Evolutionary conservation across 2,888 invertebrate species (phyloP).

Genomic region (Scaptomyza polygonia): DNA sequence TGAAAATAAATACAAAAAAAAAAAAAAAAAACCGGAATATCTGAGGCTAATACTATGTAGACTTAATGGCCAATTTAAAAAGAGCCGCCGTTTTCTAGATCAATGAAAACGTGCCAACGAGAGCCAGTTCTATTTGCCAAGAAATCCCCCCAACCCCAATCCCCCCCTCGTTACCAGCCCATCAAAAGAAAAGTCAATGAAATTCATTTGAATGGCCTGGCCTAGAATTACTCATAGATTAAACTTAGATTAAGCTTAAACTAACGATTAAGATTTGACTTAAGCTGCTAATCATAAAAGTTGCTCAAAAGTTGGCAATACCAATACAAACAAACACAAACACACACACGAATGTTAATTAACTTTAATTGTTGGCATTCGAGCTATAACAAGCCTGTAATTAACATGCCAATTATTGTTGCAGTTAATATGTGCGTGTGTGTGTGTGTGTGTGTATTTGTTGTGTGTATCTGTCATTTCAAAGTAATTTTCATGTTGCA

Average conservation of each 20-base stretch:
- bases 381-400: slow-evolving; percentile 81
- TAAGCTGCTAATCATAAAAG: background rate
- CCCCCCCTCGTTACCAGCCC: too few species aligned
- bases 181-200: slow-evolving; percentile 39
- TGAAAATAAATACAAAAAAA: too few species aligned
- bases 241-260: slow-evolving; percentile 13
- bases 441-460: slow-evolving; percentile 17
- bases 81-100: slow-evolving; percentile 48
- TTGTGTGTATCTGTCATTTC: slow-evolving; percentile 44
- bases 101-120: slow-evolving; percentile 60
- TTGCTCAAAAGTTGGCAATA: slow-evolving; percentile 3
- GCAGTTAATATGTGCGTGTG: slow-evolving; percentile 34
- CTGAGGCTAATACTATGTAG: slow-evolving; percentile 15
- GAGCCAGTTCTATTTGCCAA: slow-evolving; percentile 29
- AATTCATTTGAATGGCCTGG: slow-evolving; percentile 31
- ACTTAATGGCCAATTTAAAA: slow-evolving; percentile 25
- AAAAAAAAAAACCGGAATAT: slow-evolving; percentile 40
- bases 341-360: slow-evolving; percentile 70
- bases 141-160: background rate
- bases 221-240: slow-evolving; percentile 18
- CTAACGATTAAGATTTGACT: slow-evolving; percentile 36
- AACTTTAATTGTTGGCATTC: slow-evolving; percentile 81
- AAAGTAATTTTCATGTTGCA: slow-evolving; percentile 49
- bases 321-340: background rate
- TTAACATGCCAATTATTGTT: slow-evolving; percentile 82